phyloP scores from a whole-genome alignment of 2,797 vertebrate genomes.

The Xiphorhynchus erythropygius region DNA sequence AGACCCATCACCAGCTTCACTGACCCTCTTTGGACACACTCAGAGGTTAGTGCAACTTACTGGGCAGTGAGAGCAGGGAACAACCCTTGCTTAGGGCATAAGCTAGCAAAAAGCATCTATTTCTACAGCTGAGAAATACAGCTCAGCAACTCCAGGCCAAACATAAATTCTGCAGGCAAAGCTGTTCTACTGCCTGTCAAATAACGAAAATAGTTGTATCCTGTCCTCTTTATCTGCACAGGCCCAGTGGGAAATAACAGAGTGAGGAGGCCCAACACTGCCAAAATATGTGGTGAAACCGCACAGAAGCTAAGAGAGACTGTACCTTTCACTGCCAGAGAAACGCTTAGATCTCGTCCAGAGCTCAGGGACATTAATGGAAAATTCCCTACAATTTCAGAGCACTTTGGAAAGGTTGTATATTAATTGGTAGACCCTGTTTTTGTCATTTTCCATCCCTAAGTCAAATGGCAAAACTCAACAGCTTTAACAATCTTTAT shows the following conservation, averaged over 20 bases:
- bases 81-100: neutral
- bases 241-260: neutral
- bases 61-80: neutral
- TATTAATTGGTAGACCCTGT: neutral
- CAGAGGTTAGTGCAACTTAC: neutral
- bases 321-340: neutral
- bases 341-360: neutral
- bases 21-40: neutral
- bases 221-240: neutral
- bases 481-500: neutral
- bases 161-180: neutral
- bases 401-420: neutral
- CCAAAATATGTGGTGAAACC: neutral
- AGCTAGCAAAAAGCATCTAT: neutral
- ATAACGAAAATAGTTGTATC: neutral
- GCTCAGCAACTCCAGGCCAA: neutral
- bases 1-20: neutral
- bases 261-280: neutral
- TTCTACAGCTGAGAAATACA: neutral
- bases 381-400: neutral
- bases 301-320: neutral
- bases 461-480: neutral
- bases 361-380: neutral
- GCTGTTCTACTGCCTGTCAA: neutral
- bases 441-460: neutral